Base-by-base conservation (phyloP, 2,797 vertebrate species). In the Mormyrops attenuatus region DNA sequence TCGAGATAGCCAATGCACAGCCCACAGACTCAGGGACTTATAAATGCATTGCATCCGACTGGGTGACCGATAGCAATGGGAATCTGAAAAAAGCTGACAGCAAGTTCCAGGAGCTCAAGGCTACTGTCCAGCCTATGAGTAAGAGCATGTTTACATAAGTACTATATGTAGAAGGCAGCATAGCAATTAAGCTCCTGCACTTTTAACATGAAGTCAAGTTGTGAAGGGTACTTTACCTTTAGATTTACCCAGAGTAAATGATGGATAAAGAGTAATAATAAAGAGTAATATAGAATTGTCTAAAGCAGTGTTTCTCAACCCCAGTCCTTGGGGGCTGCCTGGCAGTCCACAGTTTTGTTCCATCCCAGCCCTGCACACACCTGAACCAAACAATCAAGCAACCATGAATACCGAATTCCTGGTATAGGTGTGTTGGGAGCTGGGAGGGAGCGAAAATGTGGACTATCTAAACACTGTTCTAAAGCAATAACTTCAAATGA, bases 41-140 rank as follows among this genome's bases (percentile, higher is more conserved):
- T 91, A 92, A 26, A 92, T 99, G 98, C 47, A 82, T 53, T 0
- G 96, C 97, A 89, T 94, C 96, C 11, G 97, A 98, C 50, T 97
- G 96, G 97, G 91, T 89, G 69, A 5, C 34, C 17, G 92, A 91
- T 9, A 92, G 73, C 88, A 93, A 50, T 6, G 91, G 88, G 2
- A 88, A 88, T 11, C 6, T 49, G 57, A 89, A 90, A 52, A 91
- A 93, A 90, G 92, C 73, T 38, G 91, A 89, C 89, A 95, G 90
- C 88, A 92, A 92, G 50, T 91, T 92, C 17, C 90, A 92, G 88
- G 77, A 87, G 3, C 44, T 91, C 57, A 38, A 0, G 11, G 92
- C 96, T 88, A 87, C 4, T 1, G 94, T 97, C 50, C 4, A 1
- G 3, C 86, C 93, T 73, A 9, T 91, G 17, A 94, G 96, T 96